Conservation (phyloP, 2,113 vertebrate genomes). For the Athene cunicularia region DNA sequence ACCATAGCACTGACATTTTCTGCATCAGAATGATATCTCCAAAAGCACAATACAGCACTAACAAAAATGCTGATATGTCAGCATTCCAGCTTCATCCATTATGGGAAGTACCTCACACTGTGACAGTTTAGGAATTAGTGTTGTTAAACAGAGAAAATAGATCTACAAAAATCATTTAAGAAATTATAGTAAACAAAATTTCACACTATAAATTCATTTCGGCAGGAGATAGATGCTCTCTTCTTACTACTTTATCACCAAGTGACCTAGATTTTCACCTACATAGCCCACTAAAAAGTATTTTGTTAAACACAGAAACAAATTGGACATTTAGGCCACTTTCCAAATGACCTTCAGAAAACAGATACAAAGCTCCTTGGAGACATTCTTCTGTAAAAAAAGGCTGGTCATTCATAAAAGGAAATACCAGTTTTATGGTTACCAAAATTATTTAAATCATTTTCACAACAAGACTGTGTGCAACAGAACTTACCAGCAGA, state of each 20-base stretch:
- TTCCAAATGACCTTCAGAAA: constrained; percentile 42
- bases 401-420: neutral
- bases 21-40: neutral
- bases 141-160: neutral
- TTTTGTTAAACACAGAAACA: neutral
- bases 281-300: neutral
- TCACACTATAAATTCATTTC: neutral
- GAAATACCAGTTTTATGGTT: neutral
- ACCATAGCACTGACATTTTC: neutral
- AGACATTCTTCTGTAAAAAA: constrained; percentile 5
- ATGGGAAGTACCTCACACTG: neutral
- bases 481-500: neutral
- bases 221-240: neutral
- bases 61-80: neutral
- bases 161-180: neutral
- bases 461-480: neutral
- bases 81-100: neutral
- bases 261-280: neutral
- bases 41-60: neutral
- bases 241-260: neutral
- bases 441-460: neutral
- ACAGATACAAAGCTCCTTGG: neutral
- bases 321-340: neutral
- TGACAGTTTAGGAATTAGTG: constrained; percentile 6
- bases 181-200: neutral